Conservation (phyloP, 1,140 invertebrate genomes). For the Phortica variegata region DNA sequence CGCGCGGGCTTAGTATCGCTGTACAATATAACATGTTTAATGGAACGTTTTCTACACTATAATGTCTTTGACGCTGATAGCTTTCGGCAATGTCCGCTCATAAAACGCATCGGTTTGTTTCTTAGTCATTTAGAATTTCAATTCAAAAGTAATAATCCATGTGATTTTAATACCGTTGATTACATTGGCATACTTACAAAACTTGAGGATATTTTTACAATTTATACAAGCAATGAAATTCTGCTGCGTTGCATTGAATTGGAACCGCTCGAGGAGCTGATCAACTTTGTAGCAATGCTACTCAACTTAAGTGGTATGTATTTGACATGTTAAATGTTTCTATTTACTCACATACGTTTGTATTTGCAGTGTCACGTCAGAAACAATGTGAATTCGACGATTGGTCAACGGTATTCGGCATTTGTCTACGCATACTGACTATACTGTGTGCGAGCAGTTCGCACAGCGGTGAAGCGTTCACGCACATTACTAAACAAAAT, state of each 20-base stretch:
- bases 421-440: conserved; percentile 33
- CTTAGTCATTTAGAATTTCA: conserved; percentile 35
- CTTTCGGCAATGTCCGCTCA: conserved; percentile 32
- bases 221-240: conserved; percentile 26
- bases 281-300: conserved; percentile 29
- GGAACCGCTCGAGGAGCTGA: conserved; percentile 41
- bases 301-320: conserved; percentile 34
- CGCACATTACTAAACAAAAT: conserved; percentile 14
- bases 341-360: too few species aligned
- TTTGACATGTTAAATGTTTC: too few species aligned
- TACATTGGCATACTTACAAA: conserved; percentile 24
- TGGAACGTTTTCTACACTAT: conserved; percentile 40
- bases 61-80: conserved; percentile 36
- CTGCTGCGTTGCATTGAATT: conserved; percentile 32
- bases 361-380: too few species aligned
- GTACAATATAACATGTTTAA: conserved; percentile 26
- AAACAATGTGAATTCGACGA: not conserved
- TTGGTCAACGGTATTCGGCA: not conserved
- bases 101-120: conserved; percentile 45
- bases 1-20: conserved; percentile 28
- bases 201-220: conserved; percentile 15
- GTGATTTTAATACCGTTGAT: too few species aligned
- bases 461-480: conserved; percentile 30
- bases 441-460: conserved; percentile 30
- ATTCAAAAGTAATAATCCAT: conserved; percentile 8